A percentile compares a stretch with the other conserved stretches of the same genome.
phyloP scores from a whole-genome alignment of 2,797 vertebrate genomes.

The Lacerta viridis region DNA sequence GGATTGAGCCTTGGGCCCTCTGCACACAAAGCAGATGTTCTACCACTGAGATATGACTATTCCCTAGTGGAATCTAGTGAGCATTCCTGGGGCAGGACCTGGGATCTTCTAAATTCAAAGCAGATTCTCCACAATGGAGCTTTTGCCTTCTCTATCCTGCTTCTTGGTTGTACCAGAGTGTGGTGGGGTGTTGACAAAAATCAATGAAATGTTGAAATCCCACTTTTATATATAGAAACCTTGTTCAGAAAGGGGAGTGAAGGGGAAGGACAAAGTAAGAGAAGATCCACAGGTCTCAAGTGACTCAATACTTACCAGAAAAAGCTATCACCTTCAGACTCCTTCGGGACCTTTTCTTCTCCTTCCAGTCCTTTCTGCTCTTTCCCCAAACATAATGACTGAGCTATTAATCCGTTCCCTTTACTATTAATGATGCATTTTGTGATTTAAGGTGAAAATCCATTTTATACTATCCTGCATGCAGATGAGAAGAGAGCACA shows the following conservation, averaged over 20 bases:
- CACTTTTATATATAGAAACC: neutral
- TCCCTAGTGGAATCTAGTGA: too few species aligned
- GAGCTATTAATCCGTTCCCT: constrained; percentile 66
- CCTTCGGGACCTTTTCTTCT: neutral
- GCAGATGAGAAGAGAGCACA: constrained; percentile 40
- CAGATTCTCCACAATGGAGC: too few species aligned
- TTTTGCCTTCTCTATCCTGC: too few species aligned
- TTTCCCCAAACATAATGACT: constrained; percentile 68
- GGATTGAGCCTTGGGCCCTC: neutral
- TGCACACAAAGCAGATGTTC: too few species aligned
- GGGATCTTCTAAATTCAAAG: too few species aligned
- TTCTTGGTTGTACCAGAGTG: neutral
- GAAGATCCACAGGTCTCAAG: neutral
- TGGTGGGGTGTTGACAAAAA: neutral
- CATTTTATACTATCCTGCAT: constrained; percentile 54
- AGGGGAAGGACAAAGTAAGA: neutral
- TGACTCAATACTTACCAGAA: neutral
- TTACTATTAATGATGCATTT: constrained; percentile 64
- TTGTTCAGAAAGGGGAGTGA: neutral
- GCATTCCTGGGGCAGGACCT: too few species aligned
- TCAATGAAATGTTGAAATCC: neutral
- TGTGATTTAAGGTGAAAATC: constrained; percentile 68
- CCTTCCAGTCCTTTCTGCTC: constrained; percentile 1
- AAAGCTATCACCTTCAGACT: constrained; percentile 42
- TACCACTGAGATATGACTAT: too few species aligned